Base-by-base conservation (phyloP, 2,888 invertebrate species). In the Timema podura region DNA sequence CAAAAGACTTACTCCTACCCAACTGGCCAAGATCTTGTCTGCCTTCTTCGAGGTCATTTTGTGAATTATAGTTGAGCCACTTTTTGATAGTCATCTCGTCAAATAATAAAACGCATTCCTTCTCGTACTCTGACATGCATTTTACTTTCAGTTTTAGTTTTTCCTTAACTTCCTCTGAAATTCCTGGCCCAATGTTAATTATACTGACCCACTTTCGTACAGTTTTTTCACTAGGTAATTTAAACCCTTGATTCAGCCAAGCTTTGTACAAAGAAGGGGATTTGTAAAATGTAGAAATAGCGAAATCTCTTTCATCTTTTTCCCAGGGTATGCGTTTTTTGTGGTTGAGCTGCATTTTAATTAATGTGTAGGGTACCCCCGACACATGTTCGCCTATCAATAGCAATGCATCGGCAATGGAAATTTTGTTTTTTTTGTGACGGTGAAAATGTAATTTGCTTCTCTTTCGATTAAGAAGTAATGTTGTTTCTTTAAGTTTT, bases 201-300 rank as follows among this genome's bases (percentile, higher is more conserved):
- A 76, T 72, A 64, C 76, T 75, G 8, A 78, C 68, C 78, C 77
- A 78, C 54, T 49, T 65, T 44, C 72, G 72, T 45, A 78, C 73
- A 46, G 76, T 73, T 67, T 73, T 72, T 30, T 74, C 73, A 49
- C 74, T 75, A 30, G 77, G 77, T 57, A 78, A 71, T 46, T 72
- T 68, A 65, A 78, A 73, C 48, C 74, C 65, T 68, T 74, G 73
- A 44, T 73, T 48, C 30, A 77, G 67, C 72, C 73, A 76, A 15
- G 61, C 5, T 57, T 67, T 72, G 68, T 77, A 79, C 5, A 74
- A 71, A 45, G 74, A 69, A 6, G 78, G 78, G 5, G 78, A 77
- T 73, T 76, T 76, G 66, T 78, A 76, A 74, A 73, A 78, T 51
- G 78, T 65, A n/a, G 73, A 71, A 10, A 78, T 48, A 54, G 77